Base-by-base conservation (phyloP, 2,888 invertebrate genomes). In the Laspeyria flexula region DNA sequence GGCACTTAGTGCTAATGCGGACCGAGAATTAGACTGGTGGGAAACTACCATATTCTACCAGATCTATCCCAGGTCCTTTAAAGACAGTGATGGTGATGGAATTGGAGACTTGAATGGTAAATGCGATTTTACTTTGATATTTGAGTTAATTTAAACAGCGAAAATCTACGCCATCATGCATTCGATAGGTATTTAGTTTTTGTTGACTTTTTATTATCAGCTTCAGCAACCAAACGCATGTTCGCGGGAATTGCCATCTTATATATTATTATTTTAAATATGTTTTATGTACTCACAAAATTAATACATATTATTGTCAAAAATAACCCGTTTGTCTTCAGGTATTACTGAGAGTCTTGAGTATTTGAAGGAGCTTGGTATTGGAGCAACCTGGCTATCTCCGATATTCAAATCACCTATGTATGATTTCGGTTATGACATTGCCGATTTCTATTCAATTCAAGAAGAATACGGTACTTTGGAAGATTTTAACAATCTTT, bases 341-440 rank as follows among this genome's bases (percentile, higher is more conserved):
- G 95, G 95, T 39, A 93, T 95, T 33, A 92, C 92, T 3, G 92
- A 93, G 16, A 94, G 93, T 75, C 75, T 95, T 47, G 89, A 93
- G 35, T 95, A 96, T 68, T 86, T 97, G 48, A 93, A 93, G 43
- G 94, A 95, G 30, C 76, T 95, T 5, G 95, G 95, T 6, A 93
- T 95, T 11, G 94, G 93, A 0, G 95, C 95, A 2, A 92, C 96
- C 29, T 96, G 96, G 96, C 72, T 97, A 6, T 96, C 95, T 44
- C 96, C 97, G 0, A 95, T 97, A 65, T 93, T 88, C 66, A 88
- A 93, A 58, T 96, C 96, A 0, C 96, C 96, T 0, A 96, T 96
- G 96, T 93, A 93, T 9, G 97, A 97, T 77, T 96, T 96, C 75
- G 97, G 97, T 1, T 97, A 97, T 70, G 97, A 97, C 73, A 95